A percentile compares a stretch with the other conserved stretches of the same genome.
These are phyloP conservation scores for Brachycybe producta DNA, from an alignment of 2,888 invertebrate species.

Conservation along the genomic window DNA sequence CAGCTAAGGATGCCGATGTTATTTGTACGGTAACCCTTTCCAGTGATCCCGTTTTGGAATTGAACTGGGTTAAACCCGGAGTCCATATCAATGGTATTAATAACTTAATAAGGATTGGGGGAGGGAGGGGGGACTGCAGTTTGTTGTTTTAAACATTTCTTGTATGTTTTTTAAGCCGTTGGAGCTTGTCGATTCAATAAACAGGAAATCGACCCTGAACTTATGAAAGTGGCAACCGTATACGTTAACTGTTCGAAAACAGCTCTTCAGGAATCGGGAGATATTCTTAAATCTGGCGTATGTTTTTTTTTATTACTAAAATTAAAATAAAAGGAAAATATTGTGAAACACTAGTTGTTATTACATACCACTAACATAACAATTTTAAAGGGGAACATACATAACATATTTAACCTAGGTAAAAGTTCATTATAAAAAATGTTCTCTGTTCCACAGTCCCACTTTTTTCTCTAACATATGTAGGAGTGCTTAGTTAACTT, in stretches of 20 bases:
- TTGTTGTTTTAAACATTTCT: slow-evolving; percentile 20
- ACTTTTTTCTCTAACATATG: too few species aligned
- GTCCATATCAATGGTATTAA: slow-evolving; percentile 48
- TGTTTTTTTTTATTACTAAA: slow-evolving; percentile 18
- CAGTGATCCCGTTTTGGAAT: slow-evolving; percentile 39
- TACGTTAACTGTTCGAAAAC: slow-evolving; percentile 44
- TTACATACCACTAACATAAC: too few species aligned
- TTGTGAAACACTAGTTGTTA: too few species aligned
- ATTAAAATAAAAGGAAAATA: neutral
- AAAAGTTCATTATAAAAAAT: too few species aligned
- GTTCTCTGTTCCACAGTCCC: too few species aligned
- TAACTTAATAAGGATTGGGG: too few species aligned
- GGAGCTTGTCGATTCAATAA: slow-evolving; percentile 41
- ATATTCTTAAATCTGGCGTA: slow-evolving; percentile 39
- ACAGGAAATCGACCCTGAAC: slow-evolving; percentile 42
- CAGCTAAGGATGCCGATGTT: slow-evolving; percentile 46
- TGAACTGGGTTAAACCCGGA: slow-evolving; percentile 40
- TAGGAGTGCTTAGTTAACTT: too few species aligned
- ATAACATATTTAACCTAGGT: too few species aligned
- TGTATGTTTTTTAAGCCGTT: slow-evolving; percentile 38
- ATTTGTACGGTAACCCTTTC: slow-evolving; percentile 47
- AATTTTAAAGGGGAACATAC: too few species aligned
- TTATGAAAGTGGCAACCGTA: slow-evolving; percentile 40
- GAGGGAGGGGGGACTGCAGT: too few species aligned
- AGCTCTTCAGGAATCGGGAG: slow-evolving; percentile 41